These are phyloP conservation scores for Penaeus chinensis DNA, from an alignment of 1,140 invertebrate species.

Conservation along the genomic window DNA sequence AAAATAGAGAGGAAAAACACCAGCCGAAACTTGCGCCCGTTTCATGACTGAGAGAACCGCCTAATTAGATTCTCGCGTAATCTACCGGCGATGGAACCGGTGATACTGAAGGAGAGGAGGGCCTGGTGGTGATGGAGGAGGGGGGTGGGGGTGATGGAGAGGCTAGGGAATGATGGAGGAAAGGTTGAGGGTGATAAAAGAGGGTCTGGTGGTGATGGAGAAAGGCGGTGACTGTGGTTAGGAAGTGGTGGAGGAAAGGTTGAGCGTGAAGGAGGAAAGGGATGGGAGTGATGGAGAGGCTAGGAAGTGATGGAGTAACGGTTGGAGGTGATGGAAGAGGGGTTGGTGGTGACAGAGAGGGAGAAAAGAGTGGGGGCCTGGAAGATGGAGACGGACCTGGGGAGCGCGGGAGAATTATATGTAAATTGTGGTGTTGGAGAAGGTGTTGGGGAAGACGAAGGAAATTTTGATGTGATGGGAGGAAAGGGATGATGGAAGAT, in stretches of 20 bases:
- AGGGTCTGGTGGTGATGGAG: neutral
- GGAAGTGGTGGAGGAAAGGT: neutral
- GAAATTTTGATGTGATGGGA: neutral
- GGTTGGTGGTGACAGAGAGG: neutral
- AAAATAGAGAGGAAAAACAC: constrained; percentile 63
- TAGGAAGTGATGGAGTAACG: neutral
- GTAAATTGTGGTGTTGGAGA: neutral
- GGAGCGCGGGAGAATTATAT: neutral
- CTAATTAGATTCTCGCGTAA: constrained; percentile 63
- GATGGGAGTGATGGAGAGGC: neutral
- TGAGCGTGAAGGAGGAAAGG: neutral
- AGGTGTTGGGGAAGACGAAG: neutral
- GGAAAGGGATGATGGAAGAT: neutral
- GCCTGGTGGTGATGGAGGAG: neutral
- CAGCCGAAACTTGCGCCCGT: constrained; percentile 61
- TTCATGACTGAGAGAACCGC: constrained; percentile 61
- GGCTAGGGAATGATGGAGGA: neutral
- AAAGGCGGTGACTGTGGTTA: neutral
- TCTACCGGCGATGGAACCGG: constrained; percentile 58
- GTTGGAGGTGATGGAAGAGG: neutral
- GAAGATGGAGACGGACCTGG: neutral
- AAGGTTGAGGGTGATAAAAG: neutral
- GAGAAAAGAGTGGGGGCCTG: neutral
- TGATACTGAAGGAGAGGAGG: constrained; percentile 43
- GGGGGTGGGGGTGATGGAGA: neutral